phyloP scores from a whole-genome alignment of 2,888 invertebrate genomes.

The Pristionchus arcanus region DNA sequence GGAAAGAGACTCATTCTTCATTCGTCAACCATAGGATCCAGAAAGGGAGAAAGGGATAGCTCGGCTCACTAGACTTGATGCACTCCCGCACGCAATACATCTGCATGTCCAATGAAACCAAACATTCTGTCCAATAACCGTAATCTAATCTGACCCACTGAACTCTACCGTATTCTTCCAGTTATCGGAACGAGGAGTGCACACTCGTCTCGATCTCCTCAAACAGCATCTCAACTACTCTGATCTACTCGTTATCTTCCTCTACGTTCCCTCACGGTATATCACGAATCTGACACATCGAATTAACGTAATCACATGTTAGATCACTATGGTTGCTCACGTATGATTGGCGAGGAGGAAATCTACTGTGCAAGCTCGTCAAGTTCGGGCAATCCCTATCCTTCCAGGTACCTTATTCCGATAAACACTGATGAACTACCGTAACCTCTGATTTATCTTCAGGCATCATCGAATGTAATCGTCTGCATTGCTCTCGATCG shows the following conservation, averaged over 20 bases:
- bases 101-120: conserved; percentile 19
- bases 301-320: neutral
- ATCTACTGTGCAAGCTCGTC: conserved; percentile 76
- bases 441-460: neutral
- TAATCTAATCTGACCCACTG: neutral
- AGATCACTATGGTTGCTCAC: conserved; percentile 77
- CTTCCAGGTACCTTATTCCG: conserved; percentile 69
- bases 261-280: conserved; percentile 74
- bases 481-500: conserved; percentile 79
- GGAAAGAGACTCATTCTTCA: neutral
- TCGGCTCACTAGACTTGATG: conserved; percentile 8
- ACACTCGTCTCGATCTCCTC: conserved; percentile 75
- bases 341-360: conserved; percentile 79
- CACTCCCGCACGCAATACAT: neutral
- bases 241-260: conserved; percentile 78
- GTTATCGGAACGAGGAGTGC: conserved; percentile 70
- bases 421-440: neutral
- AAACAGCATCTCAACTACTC: conserved; percentile 77
- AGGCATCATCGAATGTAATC: conserved; percentile 79
- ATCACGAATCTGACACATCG: neutral
- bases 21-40: neutral
- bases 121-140: conserved; percentile 6
- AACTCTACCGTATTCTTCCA: conserved; percentile 61
- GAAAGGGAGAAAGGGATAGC: neutral
- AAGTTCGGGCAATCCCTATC: conserved; percentile 77